Percentiles rank a stretch among this genome's conserved stretches.
Evolutionary conservation across 2,888 invertebrate genomes (phyloP).

Genomic region (Aproaerema taeniolella): DNA sequence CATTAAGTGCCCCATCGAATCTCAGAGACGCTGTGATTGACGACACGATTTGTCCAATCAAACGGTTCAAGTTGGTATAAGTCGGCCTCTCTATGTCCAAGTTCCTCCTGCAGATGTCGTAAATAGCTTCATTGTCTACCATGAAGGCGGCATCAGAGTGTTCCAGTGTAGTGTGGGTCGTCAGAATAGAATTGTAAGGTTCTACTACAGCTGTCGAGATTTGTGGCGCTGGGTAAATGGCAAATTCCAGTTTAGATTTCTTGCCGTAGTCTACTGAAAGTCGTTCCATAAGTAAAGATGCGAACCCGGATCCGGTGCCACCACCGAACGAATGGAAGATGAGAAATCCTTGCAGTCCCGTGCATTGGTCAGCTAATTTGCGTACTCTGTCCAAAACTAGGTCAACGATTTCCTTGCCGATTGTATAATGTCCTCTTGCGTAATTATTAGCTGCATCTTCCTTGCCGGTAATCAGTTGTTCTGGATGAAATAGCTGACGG

Average conservation of each 20-base stretch:
- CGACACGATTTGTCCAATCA: constrained; percentile 96
- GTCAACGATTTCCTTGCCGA: constrained; percentile 96
- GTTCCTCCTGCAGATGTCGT: constrained; percentile 94
- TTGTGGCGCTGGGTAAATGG: constrained; percentile 96
- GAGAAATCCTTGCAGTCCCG: constrained; percentile 93
- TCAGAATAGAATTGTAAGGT: constrained; percentile 97
- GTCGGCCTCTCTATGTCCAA: constrained; percentile 96
- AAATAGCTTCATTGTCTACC: constrained; percentile 94
- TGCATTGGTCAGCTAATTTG: constrained; percentile 92
- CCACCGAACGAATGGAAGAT: constrained; percentile 97
- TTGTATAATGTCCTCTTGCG: constrained; percentile 97
- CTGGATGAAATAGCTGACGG: constrained; percentile 96
- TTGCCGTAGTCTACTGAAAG: constrained; percentile 97
- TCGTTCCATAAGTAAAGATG: constrained; percentile 95
- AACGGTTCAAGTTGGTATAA: constrained; percentile 95
- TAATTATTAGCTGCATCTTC: constrained; percentile 99
- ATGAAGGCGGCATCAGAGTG: constrained; percentile 97
- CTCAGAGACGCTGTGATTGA: constrained; percentile 94
- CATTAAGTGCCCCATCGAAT: constrained; percentile 94
- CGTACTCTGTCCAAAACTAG: constrained; percentile 91
- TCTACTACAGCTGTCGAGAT: constrained; percentile 94
- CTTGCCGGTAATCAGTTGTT: constrained; percentile 96
- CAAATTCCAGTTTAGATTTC: constrained; percentile 95
- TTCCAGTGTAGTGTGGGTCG: constrained; percentile 95
- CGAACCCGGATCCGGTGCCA: constrained; percentile 96